Evolutionary conservation across 2,797 vertebrate genomes (phyloP).

Genomic region (Helostoma temminkii): DNA sequence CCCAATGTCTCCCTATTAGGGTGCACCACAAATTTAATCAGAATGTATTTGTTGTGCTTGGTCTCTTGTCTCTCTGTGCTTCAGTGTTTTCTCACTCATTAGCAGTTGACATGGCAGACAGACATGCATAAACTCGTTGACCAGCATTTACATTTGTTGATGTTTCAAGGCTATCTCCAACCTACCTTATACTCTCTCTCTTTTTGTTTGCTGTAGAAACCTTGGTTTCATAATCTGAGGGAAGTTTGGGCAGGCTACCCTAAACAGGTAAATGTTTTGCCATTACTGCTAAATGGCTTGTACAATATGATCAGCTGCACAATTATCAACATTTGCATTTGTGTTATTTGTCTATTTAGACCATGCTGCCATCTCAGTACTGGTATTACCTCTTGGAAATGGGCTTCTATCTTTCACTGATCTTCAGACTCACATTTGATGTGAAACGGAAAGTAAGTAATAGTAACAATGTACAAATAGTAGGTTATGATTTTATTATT

Average conservation of each 20-base stretch:
- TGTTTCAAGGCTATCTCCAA: not conserved
- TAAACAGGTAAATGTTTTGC: conserved; percentile 84
- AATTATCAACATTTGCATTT: not conserved
- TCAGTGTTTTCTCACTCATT: conserved; percentile 27
- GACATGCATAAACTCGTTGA: conserved; percentile 10
- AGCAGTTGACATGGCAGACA: conserved; percentile 6
- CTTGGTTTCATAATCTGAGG: conserved; percentile 92
- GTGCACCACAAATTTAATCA: not conserved
- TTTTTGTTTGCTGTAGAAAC: conserved; percentile 86
- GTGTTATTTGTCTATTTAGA: conserved; percentile 74
- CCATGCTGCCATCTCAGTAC: conserved; percentile 91
- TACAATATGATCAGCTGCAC: not conserved
- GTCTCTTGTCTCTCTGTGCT: not conserved
- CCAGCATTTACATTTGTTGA: not conserved
- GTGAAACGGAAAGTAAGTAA: conserved; percentile 92
- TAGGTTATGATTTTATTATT: not conserved
- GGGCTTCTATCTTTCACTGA: conserved; percentile 92
- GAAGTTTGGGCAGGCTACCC: conserved; percentile 93
- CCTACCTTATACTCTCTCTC: conserved; percentile 6
- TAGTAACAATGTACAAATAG: no score
- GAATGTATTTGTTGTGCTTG: not conserved
- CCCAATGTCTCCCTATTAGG: not conserved
- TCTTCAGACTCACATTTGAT: conserved; percentile 90
- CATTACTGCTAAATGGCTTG: not conserved
- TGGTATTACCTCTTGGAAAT: conserved; percentile 94